phyloP scores from a whole-genome alignment of 2,113 vertebrate genomes.

The Aldabrachelys gigantea region DNA sequence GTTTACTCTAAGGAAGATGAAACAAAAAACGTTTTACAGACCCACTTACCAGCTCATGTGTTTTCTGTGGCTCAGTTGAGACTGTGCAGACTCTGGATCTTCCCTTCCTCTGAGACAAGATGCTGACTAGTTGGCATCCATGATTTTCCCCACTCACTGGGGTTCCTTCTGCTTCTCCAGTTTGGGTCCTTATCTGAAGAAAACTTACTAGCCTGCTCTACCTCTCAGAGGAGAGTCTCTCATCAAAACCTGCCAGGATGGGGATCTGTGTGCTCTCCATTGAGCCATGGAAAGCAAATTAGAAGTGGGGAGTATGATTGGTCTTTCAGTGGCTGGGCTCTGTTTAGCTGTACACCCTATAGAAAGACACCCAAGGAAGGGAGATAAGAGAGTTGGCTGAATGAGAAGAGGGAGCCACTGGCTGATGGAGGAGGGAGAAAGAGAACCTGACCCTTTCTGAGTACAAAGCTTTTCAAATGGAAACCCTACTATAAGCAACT shows the following conservation, averaged over 20 bases:
- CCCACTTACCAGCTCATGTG: neutral
- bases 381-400: neutral
- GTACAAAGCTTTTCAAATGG: neutral
- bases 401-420: neutral
- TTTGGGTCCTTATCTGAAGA: neutral
- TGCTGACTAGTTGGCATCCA: neutral
- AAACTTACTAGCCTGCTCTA: neutral
- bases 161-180: neutral
- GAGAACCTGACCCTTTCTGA: neutral
- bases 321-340: neutral
- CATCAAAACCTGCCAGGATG: too few relatives aligned
- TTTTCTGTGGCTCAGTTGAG: neutral
- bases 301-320: neutral
- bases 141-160: neutral
- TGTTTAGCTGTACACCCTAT: neutral
- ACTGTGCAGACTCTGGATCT: neutral
- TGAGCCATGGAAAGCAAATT: neutral
- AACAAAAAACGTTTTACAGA: neutral
- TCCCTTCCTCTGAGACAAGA: neutral
- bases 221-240: neutral
- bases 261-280: neutral
- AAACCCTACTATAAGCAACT: neutral
- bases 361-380: neutral
- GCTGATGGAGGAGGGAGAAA: neutral
- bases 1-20: accelerated